Percentiles rank a stretch among this genome's conserved stretches.
Evolutionary conservation across 2,888 invertebrate genomes (phyloP).

Genomic region (Cheilosia scutellata): DNA sequence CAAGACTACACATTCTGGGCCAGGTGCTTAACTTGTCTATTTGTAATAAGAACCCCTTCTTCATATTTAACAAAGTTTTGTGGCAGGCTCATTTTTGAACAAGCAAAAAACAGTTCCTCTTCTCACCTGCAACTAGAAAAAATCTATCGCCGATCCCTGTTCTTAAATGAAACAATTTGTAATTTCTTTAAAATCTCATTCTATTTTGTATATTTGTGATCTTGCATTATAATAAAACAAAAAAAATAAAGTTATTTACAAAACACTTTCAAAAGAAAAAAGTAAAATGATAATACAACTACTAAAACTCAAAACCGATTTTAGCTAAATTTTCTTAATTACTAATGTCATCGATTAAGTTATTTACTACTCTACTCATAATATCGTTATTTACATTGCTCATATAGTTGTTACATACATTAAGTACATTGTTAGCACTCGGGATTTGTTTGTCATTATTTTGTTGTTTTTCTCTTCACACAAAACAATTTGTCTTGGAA

Average conservation of each 20-base stretch:
- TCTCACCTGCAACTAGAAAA: too few species aligned
- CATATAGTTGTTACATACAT: constrained; percentile 1
- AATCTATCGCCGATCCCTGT: too few species aligned
- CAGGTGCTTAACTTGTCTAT: too few species aligned
- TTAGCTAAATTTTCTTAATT: constrained; percentile 25
- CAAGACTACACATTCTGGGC: too few species aligned
- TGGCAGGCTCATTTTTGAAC: too few species aligned
- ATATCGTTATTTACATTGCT: constrained; percentile 60
- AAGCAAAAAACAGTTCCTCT: too few species aligned
- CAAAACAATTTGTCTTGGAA: constrained; percentile 44
- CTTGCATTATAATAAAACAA: neutral
- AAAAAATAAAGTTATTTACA: neutral
- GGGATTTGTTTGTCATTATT: constrained; percentile 20
- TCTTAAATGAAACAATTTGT: too few species aligned
- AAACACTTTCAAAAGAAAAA: constrained; percentile 11
- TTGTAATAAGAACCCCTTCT: too few species aligned
- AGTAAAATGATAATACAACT: constrained; percentile 34
- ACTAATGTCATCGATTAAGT: constrained; percentile 52
- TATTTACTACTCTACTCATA: constrained; percentile 47
- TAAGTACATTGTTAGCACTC: constrained; percentile 60
- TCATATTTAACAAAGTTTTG: too few species aligned
- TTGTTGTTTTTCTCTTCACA: neutral
- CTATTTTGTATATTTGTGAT: constrained; percentile 1
- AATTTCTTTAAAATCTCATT: too few species aligned
- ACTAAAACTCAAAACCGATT: constrained; percentile 41